Conservation (phyloP, 2,113 vertebrate species). For the Chloebia gouldiae region DNA sequence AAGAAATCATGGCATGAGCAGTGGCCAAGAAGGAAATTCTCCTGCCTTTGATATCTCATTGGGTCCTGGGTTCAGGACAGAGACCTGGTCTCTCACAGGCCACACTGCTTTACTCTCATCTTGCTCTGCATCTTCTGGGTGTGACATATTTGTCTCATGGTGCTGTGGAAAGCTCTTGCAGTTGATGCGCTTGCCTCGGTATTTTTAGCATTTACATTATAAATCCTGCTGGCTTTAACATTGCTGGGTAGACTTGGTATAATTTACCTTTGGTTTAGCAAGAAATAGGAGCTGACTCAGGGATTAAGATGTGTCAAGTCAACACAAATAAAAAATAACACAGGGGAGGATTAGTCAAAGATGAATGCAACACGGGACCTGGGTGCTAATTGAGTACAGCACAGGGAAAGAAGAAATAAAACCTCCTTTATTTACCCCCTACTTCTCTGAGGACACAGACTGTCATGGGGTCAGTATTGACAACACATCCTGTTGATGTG, state of each 20-base stretch:
- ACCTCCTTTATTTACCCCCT: background rate
- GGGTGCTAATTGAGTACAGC: conserved; percentile 12
- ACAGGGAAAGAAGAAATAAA: background rate
- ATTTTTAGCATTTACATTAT: conserved; percentile 69
- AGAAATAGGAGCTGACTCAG: conserved; percentile 74
- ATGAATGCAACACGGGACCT: background rate
- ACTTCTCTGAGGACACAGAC: background rate
- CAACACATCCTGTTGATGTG: background rate
- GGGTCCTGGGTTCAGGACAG: background rate
- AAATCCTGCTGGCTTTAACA: conserved; percentile 50
- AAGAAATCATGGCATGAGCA: background rate
- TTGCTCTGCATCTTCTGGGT: background rate
- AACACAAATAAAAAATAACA: conserved; percentile 49
- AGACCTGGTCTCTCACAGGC: background rate
- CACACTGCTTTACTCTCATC: background rate
- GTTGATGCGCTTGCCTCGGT: conserved; percentile 39
- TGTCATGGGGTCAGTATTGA: background rate
- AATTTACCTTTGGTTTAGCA: conserved; percentile 75
- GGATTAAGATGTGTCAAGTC: conserved; percentile 63
- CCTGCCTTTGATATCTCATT: background rate
- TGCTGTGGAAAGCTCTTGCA: conserved; percentile 22
- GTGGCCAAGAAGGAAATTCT: background rate
- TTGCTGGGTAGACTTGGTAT: conserved; percentile 42
- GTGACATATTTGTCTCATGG: background rate
- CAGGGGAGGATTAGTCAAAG: background rate